Percentiles rank a stretch among this genome's conserved stretches.
Conservation (phyloP, 92 coral and sea anemone genomes). For the Palythoa caribaeorum region DNA sequence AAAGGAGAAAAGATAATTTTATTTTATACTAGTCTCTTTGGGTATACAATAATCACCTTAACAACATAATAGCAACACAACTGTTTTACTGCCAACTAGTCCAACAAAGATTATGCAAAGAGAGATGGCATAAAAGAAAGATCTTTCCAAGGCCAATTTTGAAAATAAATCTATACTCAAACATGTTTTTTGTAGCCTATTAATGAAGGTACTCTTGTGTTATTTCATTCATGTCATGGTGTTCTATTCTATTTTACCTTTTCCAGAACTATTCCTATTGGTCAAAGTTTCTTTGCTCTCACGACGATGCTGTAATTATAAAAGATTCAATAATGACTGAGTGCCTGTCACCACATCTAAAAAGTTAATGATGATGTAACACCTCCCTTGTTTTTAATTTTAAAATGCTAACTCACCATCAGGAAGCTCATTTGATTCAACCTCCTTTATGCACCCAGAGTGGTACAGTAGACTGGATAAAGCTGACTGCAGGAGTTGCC, state of each 20-base stretch:
- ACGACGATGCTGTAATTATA: slow-evolving; percentile 2
- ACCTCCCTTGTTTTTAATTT: slow-evolving; percentile 2
- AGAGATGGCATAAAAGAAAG: slow-evolving; percentile 4
- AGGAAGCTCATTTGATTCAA: slow-evolving; percentile 8
- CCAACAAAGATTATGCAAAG: slow-evolving; percentile 5
- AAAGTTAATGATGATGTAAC: not conserved
- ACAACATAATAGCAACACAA: slow-evolving; percentile 1
- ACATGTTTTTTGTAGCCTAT: not conserved
- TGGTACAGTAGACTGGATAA: slow-evolving; percentile 2
- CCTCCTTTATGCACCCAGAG: slow-evolving; percentile 12
- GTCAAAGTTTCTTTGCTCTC: slow-evolving; percentile 4
- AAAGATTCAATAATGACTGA: slow-evolving; percentile 1
- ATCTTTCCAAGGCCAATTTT: slow-evolving; percentile 5
- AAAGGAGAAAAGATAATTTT: slow-evolving; percentile 5
- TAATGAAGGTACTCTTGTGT: slow-evolving; percentile 12
- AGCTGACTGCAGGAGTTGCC: slow-evolving; percentile 16
- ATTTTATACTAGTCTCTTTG: slow-evolving; percentile 3
- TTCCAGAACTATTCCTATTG: slow-evolving; percentile 1
- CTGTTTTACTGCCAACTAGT: slow-evolving; percentile 13
- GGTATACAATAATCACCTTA: not conserved
- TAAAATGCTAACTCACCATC: slow-evolving; percentile 2
- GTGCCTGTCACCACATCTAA: slow-evolving; percentile 12
- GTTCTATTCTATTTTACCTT: slow-evolving; percentile 1
- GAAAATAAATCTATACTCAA: slow-evolving; percentile 5
- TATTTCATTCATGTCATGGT: slow-evolving; percentile 11